These are phyloP conservation scores for Himalopsyche phryganea DNA, from an alignment of 1,140 invertebrate genomes.

Conservation along the genomic window DNA sequence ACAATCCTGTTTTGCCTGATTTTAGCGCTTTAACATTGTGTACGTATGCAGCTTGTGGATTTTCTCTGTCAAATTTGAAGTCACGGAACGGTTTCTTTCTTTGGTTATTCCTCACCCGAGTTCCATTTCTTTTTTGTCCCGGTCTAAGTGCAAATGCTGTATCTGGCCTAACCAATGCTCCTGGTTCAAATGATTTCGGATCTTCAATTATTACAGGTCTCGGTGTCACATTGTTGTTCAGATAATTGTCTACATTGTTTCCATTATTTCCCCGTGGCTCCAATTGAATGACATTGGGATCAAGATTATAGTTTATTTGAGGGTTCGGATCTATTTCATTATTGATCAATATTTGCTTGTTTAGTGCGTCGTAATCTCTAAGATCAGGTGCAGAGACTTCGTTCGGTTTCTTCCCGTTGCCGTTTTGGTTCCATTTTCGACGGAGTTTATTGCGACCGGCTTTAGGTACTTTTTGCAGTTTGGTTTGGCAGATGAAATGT, in stretches of 20 bases:
- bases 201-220: background rate
- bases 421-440: conserved; percentile 40
- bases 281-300: conserved; percentile 33
- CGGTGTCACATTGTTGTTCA: conserved; percentile 2
- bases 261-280: background rate
- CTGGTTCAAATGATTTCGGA: conserved; percentile 6
- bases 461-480: conserved; percentile 46
- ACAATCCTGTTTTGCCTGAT: conserved; percentile 46
- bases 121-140: conserved; percentile 9
- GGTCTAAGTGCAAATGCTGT: conserved; percentile 11
- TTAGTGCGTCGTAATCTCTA: conserved; percentile 6
- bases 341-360: background rate
- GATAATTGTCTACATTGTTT: background rate
- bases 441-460: conserved; percentile 43
- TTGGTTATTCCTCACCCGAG: background rate
- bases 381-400: conserved; percentile 46
- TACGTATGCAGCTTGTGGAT: conserved; percentile 46
- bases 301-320: conserved; percentile 28
- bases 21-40: conserved; percentile 44
- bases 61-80: conserved; percentile 44
- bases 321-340: conserved; percentile 32
- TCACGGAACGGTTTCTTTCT: conserved; percentile 25
- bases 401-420: conserved; percentile 47
- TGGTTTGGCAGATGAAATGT: conserved; percentile 65
- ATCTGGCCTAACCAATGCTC: background rate